Base-by-base conservation (phyloP, 2,113 vertebrate species). In the Archocentrus centrarchus region DNA sequence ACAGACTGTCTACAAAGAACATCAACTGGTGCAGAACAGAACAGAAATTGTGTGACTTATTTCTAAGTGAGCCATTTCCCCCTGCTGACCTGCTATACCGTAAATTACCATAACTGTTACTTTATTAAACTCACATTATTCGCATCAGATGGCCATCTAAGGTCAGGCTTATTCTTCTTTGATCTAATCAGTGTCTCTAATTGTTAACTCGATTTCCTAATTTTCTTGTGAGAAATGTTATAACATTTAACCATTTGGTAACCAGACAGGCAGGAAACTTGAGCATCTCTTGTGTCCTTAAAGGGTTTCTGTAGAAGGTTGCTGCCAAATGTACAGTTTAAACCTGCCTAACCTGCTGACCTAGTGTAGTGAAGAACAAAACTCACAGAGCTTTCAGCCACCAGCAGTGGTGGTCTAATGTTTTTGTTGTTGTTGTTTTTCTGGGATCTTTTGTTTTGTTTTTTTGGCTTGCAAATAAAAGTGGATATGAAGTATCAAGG, bases 331-430 rank as follows among this genome's bases (percentile, higher is more conserved):
- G 58, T 64, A 8, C 13, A 53, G 70, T 32, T 44, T 2, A 2
- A 53, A 44, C 35, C 44, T 85, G 75, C 66, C 50, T 55, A 18
- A 66, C 32, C 22, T 41, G 66, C 75, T 77, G 61, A 83, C 57
- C 66, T 62, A 3, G 35, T 60, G 24, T 14, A 50, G 80, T 24
- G 11, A 1, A 22, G 50, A 18, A 6, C 62, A 77, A 14, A 59
- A 9, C 7, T 75, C 63, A n/a, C 10, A 5, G 41, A 59, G 44
- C 20, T 61, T 68, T 77, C 14, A 70, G 14, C 62, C 47, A 37
- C 58, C 9, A 7, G 22, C 35, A 55, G 55, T 39, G 14, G 24
- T 44, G 24, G 8, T 15, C 27, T 2, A 11, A 11, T 4, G 4
- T 14, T 47, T 47, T 15, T 47, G 35, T 39, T 47, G 14, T 47